Conservation (phyloP, 2,888 invertebrate species). For the Hirtodrosophila confusa region DNA sequence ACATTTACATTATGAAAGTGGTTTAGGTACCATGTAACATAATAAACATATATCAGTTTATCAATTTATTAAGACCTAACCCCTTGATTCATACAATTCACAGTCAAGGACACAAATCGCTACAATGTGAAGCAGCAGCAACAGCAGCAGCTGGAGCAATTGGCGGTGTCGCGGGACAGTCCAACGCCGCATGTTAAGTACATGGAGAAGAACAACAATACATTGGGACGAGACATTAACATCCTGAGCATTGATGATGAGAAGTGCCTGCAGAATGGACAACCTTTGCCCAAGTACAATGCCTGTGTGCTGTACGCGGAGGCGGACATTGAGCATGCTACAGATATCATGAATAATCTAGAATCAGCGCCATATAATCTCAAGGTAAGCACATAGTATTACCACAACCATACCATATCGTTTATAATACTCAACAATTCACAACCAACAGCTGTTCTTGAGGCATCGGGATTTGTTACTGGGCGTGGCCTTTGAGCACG, state of each 20-base stretch:
- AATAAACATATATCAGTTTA: too few relatives aligned
- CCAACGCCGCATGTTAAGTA: slow-evolving; percentile 35
- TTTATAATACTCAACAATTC: background rate
- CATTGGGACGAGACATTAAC: slow-evolving; percentile 61
- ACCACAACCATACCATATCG: too few relatives aligned
- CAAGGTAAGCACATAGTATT: slow-evolving; percentile 85
- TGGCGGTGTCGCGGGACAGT: slow-evolving; percentile 25
- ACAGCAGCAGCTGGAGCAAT: slow-evolving; percentile 53
- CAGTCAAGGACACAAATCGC: slow-evolving; percentile 71
- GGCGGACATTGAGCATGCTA: slow-evolving; percentile 89
- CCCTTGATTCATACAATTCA: background rate
- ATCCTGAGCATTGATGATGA: slow-evolving; percentile 86
- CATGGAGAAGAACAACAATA: slow-evolving; percentile 52
- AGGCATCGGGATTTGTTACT: slow-evolving; percentile 90
- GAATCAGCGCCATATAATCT: slow-evolving; percentile 85
- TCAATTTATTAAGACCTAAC: too few relatives aligned
- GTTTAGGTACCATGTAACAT: too few relatives aligned
- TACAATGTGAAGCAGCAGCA: slow-evolving; percentile 65
- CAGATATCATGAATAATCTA: slow-evolving; percentile 87
- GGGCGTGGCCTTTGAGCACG: slow-evolving; percentile 89
- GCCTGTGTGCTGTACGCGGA: slow-evolving; percentile 91
- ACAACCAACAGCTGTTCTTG: slow-evolving; percentile 87
- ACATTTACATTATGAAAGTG: too few relatives aligned
- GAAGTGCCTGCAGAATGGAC: slow-evolving; percentile 84
- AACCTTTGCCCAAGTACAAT: slow-evolving; percentile 88